Evolutionary conservation across 2,797 vertebrate genomes (phyloP), one percentile per base, ranked within the genome.

Genomic region (Phrynocephalus vlangalii): DNA sequence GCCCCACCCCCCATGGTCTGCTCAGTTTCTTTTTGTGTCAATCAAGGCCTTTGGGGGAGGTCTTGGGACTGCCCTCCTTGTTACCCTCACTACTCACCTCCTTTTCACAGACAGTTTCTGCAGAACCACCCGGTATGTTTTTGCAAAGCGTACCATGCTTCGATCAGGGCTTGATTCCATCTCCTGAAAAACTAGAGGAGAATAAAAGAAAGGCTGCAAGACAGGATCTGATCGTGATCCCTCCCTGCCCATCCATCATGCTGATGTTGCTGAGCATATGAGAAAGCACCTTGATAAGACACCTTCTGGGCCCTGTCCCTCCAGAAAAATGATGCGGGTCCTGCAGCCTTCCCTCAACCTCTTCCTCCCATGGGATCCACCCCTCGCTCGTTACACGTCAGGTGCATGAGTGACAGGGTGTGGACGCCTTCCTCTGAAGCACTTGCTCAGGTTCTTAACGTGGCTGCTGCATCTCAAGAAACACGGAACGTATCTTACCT

Each of bases 81-180:
- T 13, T 56, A 13, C 13, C 13, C 10, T 26, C 10, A 2, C 22
- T 20, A 18, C 87, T 88, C 77, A 88, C 87, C 76, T 88, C 68
- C 70, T 38, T 13, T 84, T 88, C 68, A 84, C 82, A 1, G 82
- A 84, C n/a, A 88, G 78, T 38, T 88, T 88, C 70, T 88, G 87
- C 77, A 88, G 33, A 84, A 80, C 77, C 60, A 68, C 77, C 6
- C 82, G 83, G 20, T 80, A 84, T 0, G 70, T 75, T 33, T 44
- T 84, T 33, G 82, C 82, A 33, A 88, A 85, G 60, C 33, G 44
- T 22, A 48, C 82, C 56, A 85, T 52, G 70, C 22, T 81, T 70
- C 22, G n/a, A 10, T 84, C 82, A 9, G 56, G 60, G 48, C 77
- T 56, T 0, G 38, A 52, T 15, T 81, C 87, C 68, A 84, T 52